Percentiles rank a stretch among this genome's conserved stretches.
These are phyloP conservation scores for Melipona quadrifasciata DNA, from an alignment of 1,140 invertebrate genomes.

Conservation along the genomic window DNA sequence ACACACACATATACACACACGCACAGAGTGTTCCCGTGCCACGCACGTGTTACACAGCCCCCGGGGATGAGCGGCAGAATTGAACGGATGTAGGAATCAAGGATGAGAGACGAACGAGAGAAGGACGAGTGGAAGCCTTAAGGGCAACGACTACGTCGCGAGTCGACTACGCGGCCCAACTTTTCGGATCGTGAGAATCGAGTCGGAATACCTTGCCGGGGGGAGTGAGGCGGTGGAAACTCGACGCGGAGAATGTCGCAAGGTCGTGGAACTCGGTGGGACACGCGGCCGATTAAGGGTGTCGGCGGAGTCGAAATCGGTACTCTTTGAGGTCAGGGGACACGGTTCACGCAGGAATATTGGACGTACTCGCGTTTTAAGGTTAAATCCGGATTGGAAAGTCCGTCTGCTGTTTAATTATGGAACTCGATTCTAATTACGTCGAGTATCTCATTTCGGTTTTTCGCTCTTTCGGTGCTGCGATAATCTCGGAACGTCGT, in stretches of 20 bases:
- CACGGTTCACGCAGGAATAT: neutral
- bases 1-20: too few relatives aligned
- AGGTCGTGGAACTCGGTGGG: neutral
- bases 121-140: slow-evolving; percentile 61
- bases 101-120: slow-evolving; percentile 53
- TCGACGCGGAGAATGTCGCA: neutral
- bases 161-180: slow-evolving; percentile 22
- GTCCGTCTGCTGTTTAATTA: too few relatives aligned
- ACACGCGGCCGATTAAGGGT: neutral
- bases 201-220: neutral
- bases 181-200: slow-evolving; percentile 1
- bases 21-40: slow-evolving; percentile 46
- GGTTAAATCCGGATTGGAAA: too few relatives aligned
- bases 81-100: slow-evolving; percentile 61
- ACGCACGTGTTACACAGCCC: slow-evolving; percentile 73
- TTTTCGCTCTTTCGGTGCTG: too few relatives aligned
- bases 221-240: neutral
- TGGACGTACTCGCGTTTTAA: too few relatives aligned
- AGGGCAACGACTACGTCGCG: slow-evolving; percentile 66
- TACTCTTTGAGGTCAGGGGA: neutral
- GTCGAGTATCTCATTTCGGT: too few relatives aligned
- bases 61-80: slow-evolving; percentile 67
- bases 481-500: neutral
- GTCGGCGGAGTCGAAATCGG: neutral
- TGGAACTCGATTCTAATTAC: too few relatives aligned